Percentiles rank a stretch among this genome's conserved stretches.
phyloP scores from a whole-genome alignment of 2,113 vertebrate genomes.

The Hippocampus mohnikei region DNA sequence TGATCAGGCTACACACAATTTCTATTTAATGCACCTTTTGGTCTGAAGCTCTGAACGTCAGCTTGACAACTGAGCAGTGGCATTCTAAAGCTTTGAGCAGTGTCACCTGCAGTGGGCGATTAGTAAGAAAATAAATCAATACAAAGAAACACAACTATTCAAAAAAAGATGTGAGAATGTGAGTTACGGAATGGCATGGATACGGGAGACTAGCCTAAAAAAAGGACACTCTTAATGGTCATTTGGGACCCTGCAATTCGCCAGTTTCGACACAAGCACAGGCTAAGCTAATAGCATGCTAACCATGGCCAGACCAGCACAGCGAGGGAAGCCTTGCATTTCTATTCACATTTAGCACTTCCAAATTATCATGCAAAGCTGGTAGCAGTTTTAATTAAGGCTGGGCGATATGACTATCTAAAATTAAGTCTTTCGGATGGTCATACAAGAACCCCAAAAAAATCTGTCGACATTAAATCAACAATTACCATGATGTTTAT shows the following conservation, averaged over 20 bases:
- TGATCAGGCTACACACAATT: constrained; percentile 34
- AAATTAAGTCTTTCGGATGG: not conserved
- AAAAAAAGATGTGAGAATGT: constrained; percentile 42
- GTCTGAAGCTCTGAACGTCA: constrained; percentile 58
- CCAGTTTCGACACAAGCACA: constrained; percentile 51
- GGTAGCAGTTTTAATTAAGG: constrained; percentile 38
- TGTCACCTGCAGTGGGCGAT: constrained; percentile 66
- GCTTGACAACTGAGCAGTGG: constrained; percentile 57
- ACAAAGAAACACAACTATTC: constrained; percentile 35
- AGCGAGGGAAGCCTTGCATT: constrained; percentile 59
- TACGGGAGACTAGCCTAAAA: constrained; percentile 25
- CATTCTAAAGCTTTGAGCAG: constrained; percentile 62
- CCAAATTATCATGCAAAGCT: constrained; percentile 81
- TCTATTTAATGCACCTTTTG: constrained; percentile 69
- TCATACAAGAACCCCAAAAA: not conserved
- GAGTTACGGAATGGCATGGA: constrained; percentile 25
- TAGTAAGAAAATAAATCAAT: constrained; percentile 50
- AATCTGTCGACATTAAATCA: not conserved
- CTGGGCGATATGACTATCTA: constrained; percentile 2
- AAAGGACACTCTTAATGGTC: not conserved
- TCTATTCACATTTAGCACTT: constrained; percentile 49
- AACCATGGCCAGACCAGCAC: constrained; percentile 28
- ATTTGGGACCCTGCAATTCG: constrained; percentile 15
- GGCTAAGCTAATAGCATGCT: constrained; percentile 53
- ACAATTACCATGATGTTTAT: not conserved